Evolutionary conservation across 2,888 invertebrate species (phyloP).

Genomic region (Caenorhabditis wallacei): DNA sequence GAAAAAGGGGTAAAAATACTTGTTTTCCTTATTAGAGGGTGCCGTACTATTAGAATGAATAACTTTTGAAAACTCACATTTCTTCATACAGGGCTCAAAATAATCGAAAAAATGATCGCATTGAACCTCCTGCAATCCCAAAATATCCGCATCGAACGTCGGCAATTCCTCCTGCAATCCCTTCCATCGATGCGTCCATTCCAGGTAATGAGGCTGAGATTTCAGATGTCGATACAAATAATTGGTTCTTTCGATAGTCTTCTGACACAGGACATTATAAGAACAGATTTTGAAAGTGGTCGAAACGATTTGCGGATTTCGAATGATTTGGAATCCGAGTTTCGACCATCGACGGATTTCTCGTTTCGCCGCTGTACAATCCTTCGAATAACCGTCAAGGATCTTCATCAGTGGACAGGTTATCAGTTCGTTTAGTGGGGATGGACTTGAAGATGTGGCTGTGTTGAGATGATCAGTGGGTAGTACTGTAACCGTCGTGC

Average conservation of each 20-base stretch:
- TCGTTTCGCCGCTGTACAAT: conserved; percentile 8
- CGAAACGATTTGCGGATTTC: background rate
- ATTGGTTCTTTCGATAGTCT: conserved; percentile 64
- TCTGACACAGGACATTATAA: conserved; percentile 79
- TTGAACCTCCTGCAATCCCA: conserved; percentile 81
- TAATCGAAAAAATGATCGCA: conserved; percentile 43
- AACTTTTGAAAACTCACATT: conserved; percentile 49
- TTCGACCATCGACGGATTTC: background rate
- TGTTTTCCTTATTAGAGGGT: too few species aligned
- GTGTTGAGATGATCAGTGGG: too few species aligned
- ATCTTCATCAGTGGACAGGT: conserved; percentile 1
- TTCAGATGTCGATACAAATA: conserved; percentile 73
- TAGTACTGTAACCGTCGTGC: too few species aligned
- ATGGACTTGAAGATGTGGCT: background rate
- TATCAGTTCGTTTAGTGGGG: too few species aligned
- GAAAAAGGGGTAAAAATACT: too few species aligned
- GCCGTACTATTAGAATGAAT: too few species aligned
- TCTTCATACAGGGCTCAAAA: conserved; percentile 64
- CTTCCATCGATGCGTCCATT: conserved; percentile 74
- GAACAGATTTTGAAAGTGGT: conserved; percentile 64
- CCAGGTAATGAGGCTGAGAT: conserved; percentile 28
- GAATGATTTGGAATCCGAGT: background rate
- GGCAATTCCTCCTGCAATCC: conserved; percentile 70
- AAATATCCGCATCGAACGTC: conserved; percentile 75
- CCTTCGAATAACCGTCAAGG: conserved; percentile 28